Evolutionary conservation across 2,113 vertebrate genomes (phyloP).

Genomic region (Pluvialis apricaria): DNA sequence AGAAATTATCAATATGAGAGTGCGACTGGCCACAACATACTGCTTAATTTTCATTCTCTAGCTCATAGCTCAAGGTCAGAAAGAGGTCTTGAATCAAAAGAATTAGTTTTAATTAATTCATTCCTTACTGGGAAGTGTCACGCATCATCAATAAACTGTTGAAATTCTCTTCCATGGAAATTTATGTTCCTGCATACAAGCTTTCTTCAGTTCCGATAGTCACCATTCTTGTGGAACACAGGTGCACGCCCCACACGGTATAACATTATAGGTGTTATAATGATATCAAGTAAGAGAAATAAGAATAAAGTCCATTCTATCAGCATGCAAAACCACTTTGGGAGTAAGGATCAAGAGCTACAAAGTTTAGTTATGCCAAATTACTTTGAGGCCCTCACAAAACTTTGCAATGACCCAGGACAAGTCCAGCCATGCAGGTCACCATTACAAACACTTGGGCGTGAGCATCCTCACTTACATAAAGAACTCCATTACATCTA

Average conservation of each 20-base stretch:
- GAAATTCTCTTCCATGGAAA: not conserved
- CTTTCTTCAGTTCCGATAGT: not conserved
- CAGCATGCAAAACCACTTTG: not conserved
- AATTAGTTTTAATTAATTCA: not conserved
- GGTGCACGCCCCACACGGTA: no score
- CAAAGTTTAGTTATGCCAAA: not conserved
- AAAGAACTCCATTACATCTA: not conserved
- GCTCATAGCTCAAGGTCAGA: not conserved
- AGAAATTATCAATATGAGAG: not conserved
- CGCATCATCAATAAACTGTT: not conserved
- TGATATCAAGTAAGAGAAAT: not conserved
- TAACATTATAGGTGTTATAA: not conserved
- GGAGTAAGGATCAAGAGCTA: not conserved
- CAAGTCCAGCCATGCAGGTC: not conserved
- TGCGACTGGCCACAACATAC: not conserved
- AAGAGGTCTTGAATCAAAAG: not conserved
- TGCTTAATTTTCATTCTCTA: not conserved
- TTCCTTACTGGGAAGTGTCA: not conserved
- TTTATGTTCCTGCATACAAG: not conserved
- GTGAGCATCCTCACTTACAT: not conserved
- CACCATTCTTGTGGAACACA: accelerated
- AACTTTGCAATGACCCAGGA: not conserved
- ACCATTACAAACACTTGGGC: not conserved
- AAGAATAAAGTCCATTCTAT: not conserved
- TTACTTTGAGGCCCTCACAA: not conserved